Evolutionary conservation across 1,140 invertebrate genomes (phyloP).

Genomic region (Papilio helenus): DNA sequence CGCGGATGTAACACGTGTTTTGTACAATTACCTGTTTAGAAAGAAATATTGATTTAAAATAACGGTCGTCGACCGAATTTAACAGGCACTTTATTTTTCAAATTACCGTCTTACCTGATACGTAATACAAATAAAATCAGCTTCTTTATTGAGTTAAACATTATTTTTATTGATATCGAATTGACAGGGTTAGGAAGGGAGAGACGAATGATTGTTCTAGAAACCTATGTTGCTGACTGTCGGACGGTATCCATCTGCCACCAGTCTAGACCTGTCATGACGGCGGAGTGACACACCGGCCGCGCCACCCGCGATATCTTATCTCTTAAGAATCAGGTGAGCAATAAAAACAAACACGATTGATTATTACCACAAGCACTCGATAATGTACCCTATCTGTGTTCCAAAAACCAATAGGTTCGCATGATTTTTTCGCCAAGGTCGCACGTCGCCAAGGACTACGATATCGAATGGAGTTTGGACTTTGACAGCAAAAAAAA

Average conservation of each 20-base stretch:
- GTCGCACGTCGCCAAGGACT: background rate
- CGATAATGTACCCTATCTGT: background rate
- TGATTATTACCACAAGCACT: background rate
- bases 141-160: too few species aligned
- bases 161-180: too few species aligned
- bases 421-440: background rate
- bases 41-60: background rate
- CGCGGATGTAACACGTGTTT: background rate
- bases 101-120: background rate
- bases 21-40: background rate
- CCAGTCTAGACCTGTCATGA: background rate
- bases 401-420: background rate
- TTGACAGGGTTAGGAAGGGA: too few species aligned
- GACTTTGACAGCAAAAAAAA: background rate
- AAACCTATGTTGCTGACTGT: background rate
- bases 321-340: background rate
- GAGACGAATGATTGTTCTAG: too few species aligned
- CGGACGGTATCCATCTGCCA: background rate
- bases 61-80: background rate
- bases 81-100: background rate
- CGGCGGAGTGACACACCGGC: background rate
- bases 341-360: conserved; percentile 22
- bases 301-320: background rate
- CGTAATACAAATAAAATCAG: background rate
- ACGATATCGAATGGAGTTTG: background rate